Evolutionary conservation across 2,113 vertebrate genomes (phyloP), one percentile per base, ranked within the genome.

Genomic region (Megalops atlanticus): DNA sequence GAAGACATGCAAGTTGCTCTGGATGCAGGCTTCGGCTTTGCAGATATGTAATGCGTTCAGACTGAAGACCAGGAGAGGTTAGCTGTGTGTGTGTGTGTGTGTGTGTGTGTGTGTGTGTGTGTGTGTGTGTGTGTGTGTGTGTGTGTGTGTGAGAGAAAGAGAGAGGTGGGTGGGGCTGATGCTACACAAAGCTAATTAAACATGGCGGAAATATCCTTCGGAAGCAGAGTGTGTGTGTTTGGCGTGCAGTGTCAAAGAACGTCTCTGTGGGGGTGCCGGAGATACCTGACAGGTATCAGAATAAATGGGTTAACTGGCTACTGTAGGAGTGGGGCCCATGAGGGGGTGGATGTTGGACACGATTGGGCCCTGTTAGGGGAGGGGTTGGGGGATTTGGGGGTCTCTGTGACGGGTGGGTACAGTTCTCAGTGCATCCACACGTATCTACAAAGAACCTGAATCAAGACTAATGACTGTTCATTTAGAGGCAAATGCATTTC

Each of bases 381-480:
- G 45, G 64, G 4, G 27, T 64, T 36, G 45, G 49, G 24, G 49
- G 36, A n/a, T n/a, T n/a, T n/a, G 33, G 71, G 72, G 45, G 18
- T 81, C 81, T 45, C 78, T 14, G 54, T 58, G 85, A 87, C 71
- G 43, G 54, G 74, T 85, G 82, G 86, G 83, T 88, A 81, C 88
- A 89, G 89, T 91, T 92, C 88, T 92, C 91, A 85, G 84, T 85
- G 77, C 84, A 86, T 88, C 82, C 80, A 82, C 88, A 80, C 80
- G 77, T 90, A 85, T 87, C 83, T 86, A 75, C 43, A 79, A 88
- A 86, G 89, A 85, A 86, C 91, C 88, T n/a, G 86, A 87, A 85
- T 88, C 86, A 90, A 91, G 92, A 93, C 91, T 92, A 88, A 91
- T 89, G 88, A 91, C 92, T 93, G 91, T 92, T 92, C 87, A 85